phyloP scores from a whole-genome alignment of 2,797 vertebrate species.

The Orestias chungarensis region DNA sequence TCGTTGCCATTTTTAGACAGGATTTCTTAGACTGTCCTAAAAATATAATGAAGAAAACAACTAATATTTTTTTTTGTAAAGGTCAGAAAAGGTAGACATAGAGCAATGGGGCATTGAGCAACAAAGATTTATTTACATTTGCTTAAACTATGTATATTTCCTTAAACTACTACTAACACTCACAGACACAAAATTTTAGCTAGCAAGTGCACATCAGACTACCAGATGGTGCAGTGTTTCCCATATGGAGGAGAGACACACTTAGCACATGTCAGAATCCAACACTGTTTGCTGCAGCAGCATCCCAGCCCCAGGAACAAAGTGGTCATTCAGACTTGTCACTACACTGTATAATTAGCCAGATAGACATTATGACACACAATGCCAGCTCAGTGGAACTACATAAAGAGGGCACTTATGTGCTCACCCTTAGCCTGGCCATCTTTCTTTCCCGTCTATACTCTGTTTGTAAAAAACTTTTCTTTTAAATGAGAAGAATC shows the following conservation, averaged over 20 bases:
- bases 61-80: slow-evolving; percentile 20
- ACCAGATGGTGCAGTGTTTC: slow-evolving; percentile 79
- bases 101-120: slow-evolving; percentile 25
- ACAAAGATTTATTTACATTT: slow-evolving; percentile 53
- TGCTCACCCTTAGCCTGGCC: slow-evolving; percentile 74
- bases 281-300: slow-evolving; percentile 77
- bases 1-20: slow-evolving; percentile 76
- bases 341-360: slow-evolving; percentile 89
- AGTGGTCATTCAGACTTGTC: slow-evolving; percentile 92
- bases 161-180: slow-evolving; percentile 57
- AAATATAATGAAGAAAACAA: slow-evolving; percentile 32
- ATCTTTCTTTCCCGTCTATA: slow-evolving; percentile 63
- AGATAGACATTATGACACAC: slow-evolving; percentile 88
- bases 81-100: slow-evolving; percentile 28
- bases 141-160: slow-evolving; percentile 49
- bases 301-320: slow-evolving; percentile 77
- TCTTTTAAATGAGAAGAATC: slow-evolving; percentile 41
- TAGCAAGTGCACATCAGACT: slow-evolving; percentile 73
- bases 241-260: slow-evolving; percentile 79
- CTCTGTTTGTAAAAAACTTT: slow-evolving; percentile 60
- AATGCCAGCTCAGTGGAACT: slow-evolving; percentile 91
- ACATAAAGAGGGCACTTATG: slow-evolving; percentile 93
- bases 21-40: slow-evolving; percentile 62
- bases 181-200: slow-evolving; percentile 64
- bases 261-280: slow-evolving; percentile 78